Conservation (phyloP, 2,797 vertebrate species). For the Xenentodon cancila region DNA sequence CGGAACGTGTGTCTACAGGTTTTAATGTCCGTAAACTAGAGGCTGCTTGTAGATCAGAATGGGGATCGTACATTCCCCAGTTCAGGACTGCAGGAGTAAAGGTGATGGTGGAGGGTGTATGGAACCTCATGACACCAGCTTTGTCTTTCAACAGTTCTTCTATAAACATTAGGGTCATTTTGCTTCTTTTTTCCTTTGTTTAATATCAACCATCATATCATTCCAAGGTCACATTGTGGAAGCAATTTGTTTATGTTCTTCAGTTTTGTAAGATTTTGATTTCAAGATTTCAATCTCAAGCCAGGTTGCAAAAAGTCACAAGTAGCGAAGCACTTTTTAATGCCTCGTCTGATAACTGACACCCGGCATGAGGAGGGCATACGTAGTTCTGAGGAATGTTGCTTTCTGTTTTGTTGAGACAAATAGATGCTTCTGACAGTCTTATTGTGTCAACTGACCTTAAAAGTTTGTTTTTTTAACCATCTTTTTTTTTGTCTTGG, state of each 20-base stretch:
- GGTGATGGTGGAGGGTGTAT: constrained; percentile 10
- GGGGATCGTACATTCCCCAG: constrained; percentile 27
- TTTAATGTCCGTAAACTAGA: background rate
- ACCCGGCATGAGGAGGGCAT: constrained; percentile 18
- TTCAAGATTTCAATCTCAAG: background rate
- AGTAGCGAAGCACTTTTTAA: background rate
- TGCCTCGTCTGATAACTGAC: constrained; percentile 4
- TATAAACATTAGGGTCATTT: background rate
- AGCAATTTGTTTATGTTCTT: background rate
- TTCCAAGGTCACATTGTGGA: background rate
- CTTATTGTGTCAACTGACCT: constrained; percentile 5
- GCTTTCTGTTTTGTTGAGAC: constrained; percentile 10
- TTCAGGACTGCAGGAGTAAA: constrained; percentile 18
- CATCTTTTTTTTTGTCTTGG: constrained; percentile 24
- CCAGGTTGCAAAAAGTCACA: constrained; percentile 1
- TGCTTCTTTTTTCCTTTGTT: background rate
- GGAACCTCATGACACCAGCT: background rate
- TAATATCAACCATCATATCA: too few species aligned
- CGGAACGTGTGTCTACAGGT: background rate
- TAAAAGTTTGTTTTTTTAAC: background rate
- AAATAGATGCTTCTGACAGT: constrained; percentile 25
- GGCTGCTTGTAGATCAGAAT: constrained; percentile 11
- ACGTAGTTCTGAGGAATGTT: constrained; percentile 53
- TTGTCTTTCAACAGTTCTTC: background rate
- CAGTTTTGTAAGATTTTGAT: background rate